Conservation (phyloP, 2,113 vertebrate species). For the Amphiprion percula region DNA sequence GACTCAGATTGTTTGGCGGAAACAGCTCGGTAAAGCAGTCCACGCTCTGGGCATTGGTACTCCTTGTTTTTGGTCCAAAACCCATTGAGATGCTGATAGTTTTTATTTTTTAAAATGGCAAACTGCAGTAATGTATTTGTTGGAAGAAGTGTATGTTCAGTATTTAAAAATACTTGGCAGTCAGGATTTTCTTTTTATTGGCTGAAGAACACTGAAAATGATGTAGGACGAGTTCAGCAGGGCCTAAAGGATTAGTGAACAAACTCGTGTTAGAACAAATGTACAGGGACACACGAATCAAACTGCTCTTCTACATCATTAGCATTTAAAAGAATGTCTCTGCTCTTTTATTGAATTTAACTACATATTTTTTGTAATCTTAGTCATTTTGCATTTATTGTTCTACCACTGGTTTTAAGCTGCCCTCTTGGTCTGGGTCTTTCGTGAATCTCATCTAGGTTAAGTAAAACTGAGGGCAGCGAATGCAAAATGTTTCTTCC, state of each 20-base stretch:
- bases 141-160: not conserved
- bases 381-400: not conserved
- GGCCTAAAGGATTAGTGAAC: not conserved
- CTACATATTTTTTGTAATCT: not conserved
- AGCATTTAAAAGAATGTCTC: not conserved
- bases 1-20: not conserved
- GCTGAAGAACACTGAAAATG: not conserved
- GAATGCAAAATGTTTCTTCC: not conserved
- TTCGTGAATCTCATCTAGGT: no score
- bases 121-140: not conserved
- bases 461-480: no score
- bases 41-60: not conserved
- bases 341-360: not conserved
- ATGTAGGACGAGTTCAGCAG: constrained; percentile 2
- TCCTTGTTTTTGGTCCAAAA: not conserved
- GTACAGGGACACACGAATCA: not conserved
- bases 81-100: not conserved
- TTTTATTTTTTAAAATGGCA: not conserved
- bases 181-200: not conserved
- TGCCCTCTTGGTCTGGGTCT: not conserved
- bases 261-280: not conserved
- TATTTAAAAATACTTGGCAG: not conserved
- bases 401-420: not conserved
- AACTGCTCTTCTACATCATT: not conserved
- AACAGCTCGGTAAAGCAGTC: constrained; percentile 1